phyloP scores from a whole-genome alignment of 2,888 invertebrate genomes.

The Hartigia nigra region DNA sequence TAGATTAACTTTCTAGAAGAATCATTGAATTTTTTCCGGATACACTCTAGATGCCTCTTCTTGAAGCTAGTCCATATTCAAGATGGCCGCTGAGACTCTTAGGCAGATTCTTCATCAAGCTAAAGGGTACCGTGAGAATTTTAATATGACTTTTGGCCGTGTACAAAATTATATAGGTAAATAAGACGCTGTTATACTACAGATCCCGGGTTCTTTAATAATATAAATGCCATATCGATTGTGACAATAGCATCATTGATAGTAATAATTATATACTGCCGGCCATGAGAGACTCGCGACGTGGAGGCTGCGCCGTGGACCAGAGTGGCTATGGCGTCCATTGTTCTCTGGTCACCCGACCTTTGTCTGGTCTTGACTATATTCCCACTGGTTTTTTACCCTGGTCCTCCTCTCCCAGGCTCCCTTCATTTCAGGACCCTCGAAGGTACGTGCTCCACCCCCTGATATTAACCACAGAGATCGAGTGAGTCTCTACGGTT shows the following conservation, averaged over 20 bases:
- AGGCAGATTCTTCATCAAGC: not conserved
- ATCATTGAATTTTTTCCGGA: not conserved
- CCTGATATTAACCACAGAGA: conserved; percentile 26
- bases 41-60: not conserved
- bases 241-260: conserved; percentile 36
- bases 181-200: not conserved
- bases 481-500: conserved; percentile 11
- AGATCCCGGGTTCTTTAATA: not conserved
- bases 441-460: conserved; percentile 28
- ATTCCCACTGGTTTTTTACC: conserved; percentile 37
- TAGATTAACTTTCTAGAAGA: not conserved
- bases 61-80: not conserved
- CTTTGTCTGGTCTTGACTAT: conserved; percentile 39
- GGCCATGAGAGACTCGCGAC: conserved; percentile 24
- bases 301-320: conserved; percentile 13
- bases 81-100: not conserved
- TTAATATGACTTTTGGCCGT: not conserved
- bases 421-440: conserved; percentile 16
- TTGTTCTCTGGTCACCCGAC: conserved; percentile 37
- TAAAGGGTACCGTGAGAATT: not conserved
- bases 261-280: conserved; percentile 31
- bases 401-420: conserved; percentile 11
- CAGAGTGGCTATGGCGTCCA: conserved; percentile 22
- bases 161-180: not conserved
- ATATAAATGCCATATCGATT: conserved; percentile 24